A percentile compares a stretch with the other conserved stretches of the same genome.
Evolutionary conservation across 2,113 vertebrate genomes (phyloP).

Genomic region (Chaetodon auriga): DNA sequence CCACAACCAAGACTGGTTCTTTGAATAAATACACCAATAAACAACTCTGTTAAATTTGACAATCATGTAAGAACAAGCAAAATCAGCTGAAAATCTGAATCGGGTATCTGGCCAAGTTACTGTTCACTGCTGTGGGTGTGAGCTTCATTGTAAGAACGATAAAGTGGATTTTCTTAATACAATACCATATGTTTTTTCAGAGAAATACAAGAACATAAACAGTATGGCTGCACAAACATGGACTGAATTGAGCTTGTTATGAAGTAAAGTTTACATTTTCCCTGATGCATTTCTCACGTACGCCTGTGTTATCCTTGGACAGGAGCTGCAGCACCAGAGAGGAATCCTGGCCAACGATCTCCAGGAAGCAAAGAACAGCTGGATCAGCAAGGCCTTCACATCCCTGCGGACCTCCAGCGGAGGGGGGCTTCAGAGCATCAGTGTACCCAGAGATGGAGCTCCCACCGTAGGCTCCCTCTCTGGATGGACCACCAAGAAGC

Average conservation of each 20-base stretch:
- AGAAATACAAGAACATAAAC: no score
- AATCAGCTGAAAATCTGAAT: no score
- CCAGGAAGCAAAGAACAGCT: conserved; percentile 94
- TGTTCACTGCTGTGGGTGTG: no score
- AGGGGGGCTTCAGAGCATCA: conserved; percentile 19
- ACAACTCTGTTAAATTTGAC: no score
- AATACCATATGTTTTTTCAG: neutral
- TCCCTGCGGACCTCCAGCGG: conserved; percentile 89
- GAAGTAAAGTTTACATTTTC: neutral
- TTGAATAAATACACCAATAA: no score
- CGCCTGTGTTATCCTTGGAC: conserved; percentile 23
- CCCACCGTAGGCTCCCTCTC: conserved; percentile 27
- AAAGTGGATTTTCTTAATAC: neutral
- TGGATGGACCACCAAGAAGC: conserved; percentile 62
- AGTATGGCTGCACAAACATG: neutral
- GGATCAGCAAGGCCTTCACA: conserved; percentile 96
- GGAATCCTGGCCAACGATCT: conserved; percentile 91
- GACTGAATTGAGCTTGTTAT: neutral
- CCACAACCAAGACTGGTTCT: no score
- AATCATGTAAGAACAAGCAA: no score
- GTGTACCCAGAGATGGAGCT: conserved; percentile 32
- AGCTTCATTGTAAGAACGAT: neutral
- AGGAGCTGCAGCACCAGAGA: conserved; percentile 95
- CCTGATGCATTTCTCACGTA: neutral
- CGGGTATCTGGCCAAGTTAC: no score